Evolutionary conservation across 2,113 vertebrate genomes (phyloP).

Genomic region (Syngnathus floridae): DNA sequence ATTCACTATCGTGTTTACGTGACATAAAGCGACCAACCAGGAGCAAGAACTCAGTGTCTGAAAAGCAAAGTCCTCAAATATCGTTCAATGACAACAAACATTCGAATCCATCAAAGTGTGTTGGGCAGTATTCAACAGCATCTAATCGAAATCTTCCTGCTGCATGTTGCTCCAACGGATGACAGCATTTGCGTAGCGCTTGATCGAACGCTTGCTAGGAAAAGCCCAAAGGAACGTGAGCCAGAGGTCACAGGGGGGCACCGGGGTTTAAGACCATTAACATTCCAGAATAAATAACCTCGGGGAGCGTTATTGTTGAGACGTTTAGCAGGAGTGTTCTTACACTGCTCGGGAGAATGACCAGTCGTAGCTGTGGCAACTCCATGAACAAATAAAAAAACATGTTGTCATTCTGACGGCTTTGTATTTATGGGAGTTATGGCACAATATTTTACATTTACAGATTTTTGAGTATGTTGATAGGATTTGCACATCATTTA

Average conservation of each 20-base stretch:
- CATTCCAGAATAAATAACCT: conserved; percentile 67
- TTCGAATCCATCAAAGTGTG: conserved; percentile 6
- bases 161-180: conserved; percentile 47
- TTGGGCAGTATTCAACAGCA: neutral
- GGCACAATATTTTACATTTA: too few relatives aligned
- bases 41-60: conserved; percentile 26
- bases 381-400: conserved; percentile 20
- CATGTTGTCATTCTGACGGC: neutral
- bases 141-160: conserved; percentile 28
- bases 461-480: too few relatives aligned
- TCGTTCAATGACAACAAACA: neutral
- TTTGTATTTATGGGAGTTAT: too few relatives aligned
- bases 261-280: conserved; percentile 57
- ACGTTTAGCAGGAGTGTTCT: conserved; percentile 64
- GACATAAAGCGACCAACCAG: conserved; percentile 26
- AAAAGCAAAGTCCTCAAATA: conserved; percentile 12
- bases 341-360: conserved; percentile 40
- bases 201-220: conserved; percentile 54
- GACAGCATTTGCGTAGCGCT: conserved; percentile 30
- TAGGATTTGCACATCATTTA: too few relatives aligned
- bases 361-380: conserved; percentile 41
- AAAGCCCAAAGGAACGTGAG: conserved; percentile 40
- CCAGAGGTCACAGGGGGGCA: conserved; percentile 49
- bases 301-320: conserved; percentile 54
- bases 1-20: conserved; percentile 43